Conservation (phyloP, 2,113 vertebrate species). For the Microtus oregoni region DNA sequence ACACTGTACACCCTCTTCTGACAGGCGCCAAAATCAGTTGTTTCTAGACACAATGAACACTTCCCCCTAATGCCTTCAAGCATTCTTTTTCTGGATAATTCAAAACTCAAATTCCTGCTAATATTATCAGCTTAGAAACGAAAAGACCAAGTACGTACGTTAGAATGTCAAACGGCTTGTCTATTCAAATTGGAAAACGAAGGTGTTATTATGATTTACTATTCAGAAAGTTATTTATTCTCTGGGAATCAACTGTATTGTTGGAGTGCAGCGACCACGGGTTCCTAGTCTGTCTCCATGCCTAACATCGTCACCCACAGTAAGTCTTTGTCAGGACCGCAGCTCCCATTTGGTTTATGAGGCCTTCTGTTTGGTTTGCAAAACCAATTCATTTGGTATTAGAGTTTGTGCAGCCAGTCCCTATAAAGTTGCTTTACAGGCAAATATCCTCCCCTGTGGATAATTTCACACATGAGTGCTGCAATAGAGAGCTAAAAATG, state of each 20-base stretch:
- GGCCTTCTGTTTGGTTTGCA: slow-evolving; percentile 71
- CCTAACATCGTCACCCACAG: background rate
- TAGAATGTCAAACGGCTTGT: background rate
- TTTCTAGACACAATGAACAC: background rate
- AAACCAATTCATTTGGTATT: slow-evolving; percentile 72
- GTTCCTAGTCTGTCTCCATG: background rate
- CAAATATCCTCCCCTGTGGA: slow-evolving; percentile 66
- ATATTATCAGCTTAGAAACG: background rate
- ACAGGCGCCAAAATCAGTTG: background rate
- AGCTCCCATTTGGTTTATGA: slow-evolving; percentile 40
- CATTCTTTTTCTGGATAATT: background rate
- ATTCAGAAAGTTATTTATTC: background rate
- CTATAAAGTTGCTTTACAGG: slow-evolving; percentile 61
- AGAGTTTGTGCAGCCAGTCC: slow-evolving; percentile 62
- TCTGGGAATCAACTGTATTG: background rate
- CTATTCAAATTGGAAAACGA: background rate
- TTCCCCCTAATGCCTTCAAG: background rate
- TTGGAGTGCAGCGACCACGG: background rate
- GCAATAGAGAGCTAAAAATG: slow-evolving; percentile 76
- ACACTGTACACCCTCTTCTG: background rate
- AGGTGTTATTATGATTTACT: background rate
- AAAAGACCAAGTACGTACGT: background rate
- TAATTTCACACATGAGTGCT: slow-evolving; percentile 84
- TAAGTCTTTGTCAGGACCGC: background rate
- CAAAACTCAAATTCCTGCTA: background rate